Conservation (phyloP, 2,888 invertebrate genomes). For the Herminia tarsipennalis region DNA sequence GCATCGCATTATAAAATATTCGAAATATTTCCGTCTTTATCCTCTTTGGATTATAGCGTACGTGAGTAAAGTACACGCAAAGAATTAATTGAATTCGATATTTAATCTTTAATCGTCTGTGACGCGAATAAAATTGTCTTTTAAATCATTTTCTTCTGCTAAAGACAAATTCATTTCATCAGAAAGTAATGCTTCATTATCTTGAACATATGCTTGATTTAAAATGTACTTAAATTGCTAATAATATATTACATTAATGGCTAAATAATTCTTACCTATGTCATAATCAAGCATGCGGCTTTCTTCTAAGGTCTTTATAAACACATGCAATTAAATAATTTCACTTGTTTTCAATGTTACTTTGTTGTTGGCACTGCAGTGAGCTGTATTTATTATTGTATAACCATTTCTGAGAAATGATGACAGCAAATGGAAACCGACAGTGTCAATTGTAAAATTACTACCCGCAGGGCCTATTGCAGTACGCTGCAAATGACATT, state of each 20-base stretch:
- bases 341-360: too few relatives aligned
- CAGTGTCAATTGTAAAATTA: constrained; percentile 33
- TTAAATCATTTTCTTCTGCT: constrained; percentile 1
- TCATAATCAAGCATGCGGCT: too few relatives aligned
- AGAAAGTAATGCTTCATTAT: constrained; percentile 1
- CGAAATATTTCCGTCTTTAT: constrained; percentile 23
- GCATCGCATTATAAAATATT: constrained; percentile 22
- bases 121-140: constrained; percentile 16
- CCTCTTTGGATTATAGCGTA: constrained; percentile 15
- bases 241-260: too few relatives aligned
- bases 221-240: too few relatives aligned
- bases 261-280: too few relatives aligned
- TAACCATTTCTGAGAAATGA: constrained; percentile 22
- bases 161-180: not conserved
- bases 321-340: too few relatives aligned
- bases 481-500: constrained; percentile 3
- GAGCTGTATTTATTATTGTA: constrained; percentile 4
- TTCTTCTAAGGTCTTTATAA: too few relatives aligned
- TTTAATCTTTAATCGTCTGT: constrained; percentile 18
- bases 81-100: constrained; percentile 18
- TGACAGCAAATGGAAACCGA: constrained; percentile 14
- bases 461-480: constrained; percentile 23
- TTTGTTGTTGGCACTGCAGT: too few relatives aligned
- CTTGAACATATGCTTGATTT: not conserved
- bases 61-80: constrained; percentile 10